Evolutionary conservation across 2,888 invertebrate genomes (phyloP), one percentile per base, ranked within the genome.

Genomic region (Pterostichus niger): DNA sequence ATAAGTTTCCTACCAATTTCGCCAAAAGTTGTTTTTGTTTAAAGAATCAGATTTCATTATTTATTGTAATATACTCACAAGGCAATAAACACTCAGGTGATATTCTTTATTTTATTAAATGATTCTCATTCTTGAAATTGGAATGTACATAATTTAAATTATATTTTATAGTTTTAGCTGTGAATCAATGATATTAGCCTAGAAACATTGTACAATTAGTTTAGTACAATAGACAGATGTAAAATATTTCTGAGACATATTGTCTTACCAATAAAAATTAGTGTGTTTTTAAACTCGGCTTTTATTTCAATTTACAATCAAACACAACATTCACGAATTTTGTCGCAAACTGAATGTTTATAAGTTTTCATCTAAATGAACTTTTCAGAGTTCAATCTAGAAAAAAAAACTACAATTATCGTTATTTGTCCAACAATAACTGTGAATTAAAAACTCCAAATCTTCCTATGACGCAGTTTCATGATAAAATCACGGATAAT

Each of bases 401-500:
- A 2, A 24, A 24, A 54, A 11, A 54, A 13, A 7, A 13, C 54
- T 15, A 13, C 13, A 13, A 7, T 6, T 6, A 3, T 54, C 49
- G 13, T 9, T 49, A 49, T 13, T 13, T 13, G 31, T 59, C 1
- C 59, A 59, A 31, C 31, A 59, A 59, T 31, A 59, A 59, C 11
- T 24, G 9, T 9, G 24, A 17, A 24, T 59, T 31, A 31, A 59
- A 59, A 59, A 59, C n/a, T 64, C n/a, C n/a, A 64, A 64, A 64
- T 64, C 33, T 64, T 64, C 33, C 35, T 6, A 64, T 64, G 64
- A 64, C 64, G 64, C 33, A 40, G 11, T 7, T 40, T 13, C n/a
- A 35, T 31, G 64, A 64, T 64, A 64, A 64, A 33, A 64, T n/a
- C 35, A 33, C 13, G 64, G 64, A 35, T 64, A 64, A 64, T 64